Conservation (phyloP, 1,140 invertebrate genomes). For the Lamellibrachia luymesi region DNA sequence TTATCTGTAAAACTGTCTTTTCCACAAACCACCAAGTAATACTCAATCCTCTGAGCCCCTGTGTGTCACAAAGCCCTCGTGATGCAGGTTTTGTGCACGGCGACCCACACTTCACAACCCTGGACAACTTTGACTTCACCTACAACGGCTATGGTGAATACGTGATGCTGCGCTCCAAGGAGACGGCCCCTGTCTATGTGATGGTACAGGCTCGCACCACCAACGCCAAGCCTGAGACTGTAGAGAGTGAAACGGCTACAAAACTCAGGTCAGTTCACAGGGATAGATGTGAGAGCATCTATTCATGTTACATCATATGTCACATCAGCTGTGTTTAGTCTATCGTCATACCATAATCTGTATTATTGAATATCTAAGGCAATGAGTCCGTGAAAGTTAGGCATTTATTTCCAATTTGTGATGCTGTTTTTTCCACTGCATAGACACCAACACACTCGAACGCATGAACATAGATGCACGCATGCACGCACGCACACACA, state of each 20-base stretch:
- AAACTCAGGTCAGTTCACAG: background rate
- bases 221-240: background rate
- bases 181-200: background rate
- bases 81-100: background rate
- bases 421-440: too few species aligned
- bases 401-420: too few species aligned
- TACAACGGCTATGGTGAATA: conserved; percentile 15
- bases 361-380: too few species aligned
- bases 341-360: too few species aligned
- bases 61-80: background rate
- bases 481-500: too few species aligned
- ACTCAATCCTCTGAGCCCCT: background rate
- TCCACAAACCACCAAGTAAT: background rate
- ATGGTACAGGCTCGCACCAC: conserved; percentile 3
- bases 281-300: too few species aligned
- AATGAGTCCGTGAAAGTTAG: too few species aligned
- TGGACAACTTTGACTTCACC: background rate
- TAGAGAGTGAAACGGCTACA: background rate
- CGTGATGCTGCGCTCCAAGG: background rate
- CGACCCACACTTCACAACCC: background rate
- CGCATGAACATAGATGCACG: too few species aligned
- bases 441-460: too few species aligned
- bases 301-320: too few species aligned
- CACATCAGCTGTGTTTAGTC: too few species aligned
- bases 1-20: background rate